phyloP scores from a whole-genome alignment of 2,888 invertebrate genomes.

The Lutraria lutraria region DNA sequence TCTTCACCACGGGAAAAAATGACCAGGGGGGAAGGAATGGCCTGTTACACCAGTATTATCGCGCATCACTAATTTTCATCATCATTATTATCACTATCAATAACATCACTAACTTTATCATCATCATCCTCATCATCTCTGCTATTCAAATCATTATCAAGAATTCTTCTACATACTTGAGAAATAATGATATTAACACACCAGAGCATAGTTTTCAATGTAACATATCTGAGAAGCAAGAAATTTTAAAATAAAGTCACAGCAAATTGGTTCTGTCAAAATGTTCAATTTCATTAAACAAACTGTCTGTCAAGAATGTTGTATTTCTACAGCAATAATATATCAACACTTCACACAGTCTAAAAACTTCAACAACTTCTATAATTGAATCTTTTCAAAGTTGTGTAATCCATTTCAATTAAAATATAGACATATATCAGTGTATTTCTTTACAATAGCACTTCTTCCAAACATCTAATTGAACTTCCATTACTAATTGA shows the following conservation, averaged over 20 bases:
- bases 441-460: not conserved
- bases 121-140: no score
- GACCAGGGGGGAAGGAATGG: no score
- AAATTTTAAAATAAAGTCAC: not conserved
- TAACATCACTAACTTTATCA: no score
- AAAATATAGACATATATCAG: slow-evolving; percentile 16
- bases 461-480: slow-evolving; percentile 25
- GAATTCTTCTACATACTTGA: not conserved
- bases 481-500: slow-evolving; percentile 29
- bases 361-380: not conserved
- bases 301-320: not conserved
- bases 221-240: not conserved
- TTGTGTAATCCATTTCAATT: not conserved
- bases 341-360: not conserved
- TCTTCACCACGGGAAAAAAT: no score
- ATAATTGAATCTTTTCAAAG: slow-evolving; percentile 8
- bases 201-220: not conserved
- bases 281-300: not conserved
- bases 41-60: no score
- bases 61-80: no score
- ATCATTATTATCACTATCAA: no score
- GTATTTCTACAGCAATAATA: not conserved
- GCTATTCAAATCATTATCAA: no score
- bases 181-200: not conserved
- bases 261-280: not conserved